phyloP scores from a whole-genome alignment of 2,888 invertebrate genomes.

The Alviniconcha strummeri region DNA sequence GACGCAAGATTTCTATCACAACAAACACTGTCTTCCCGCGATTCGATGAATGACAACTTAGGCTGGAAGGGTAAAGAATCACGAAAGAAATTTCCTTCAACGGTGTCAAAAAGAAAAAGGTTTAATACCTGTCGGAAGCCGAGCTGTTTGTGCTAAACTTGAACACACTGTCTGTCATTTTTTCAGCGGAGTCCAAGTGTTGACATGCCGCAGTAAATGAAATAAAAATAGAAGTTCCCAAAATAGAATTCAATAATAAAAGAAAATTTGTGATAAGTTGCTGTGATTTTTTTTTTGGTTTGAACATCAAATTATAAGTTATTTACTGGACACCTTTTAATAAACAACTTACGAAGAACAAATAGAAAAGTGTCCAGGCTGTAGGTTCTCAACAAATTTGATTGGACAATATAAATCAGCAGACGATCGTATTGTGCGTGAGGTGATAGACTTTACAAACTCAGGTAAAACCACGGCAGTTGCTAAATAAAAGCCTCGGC shows the following conservation, averaged over 20 bases:
- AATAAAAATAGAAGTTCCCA: constrained; percentile 13
- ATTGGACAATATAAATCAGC: constrained; percentile 38
- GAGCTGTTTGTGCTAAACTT: constrained; percentile 49
- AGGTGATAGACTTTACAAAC: constrained; percentile 10
- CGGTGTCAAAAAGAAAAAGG: background rate
- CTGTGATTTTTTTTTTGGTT: no score
- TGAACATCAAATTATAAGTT: no score
- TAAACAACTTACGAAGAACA: no score
- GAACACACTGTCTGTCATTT: constrained; percentile 41
- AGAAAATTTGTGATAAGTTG: no score
- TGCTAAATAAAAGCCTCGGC: background rate
- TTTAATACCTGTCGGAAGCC: constrained; percentile 53
- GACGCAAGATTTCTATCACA: background rate
- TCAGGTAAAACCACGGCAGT: no score
- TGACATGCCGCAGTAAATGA: constrained; percentile 19
- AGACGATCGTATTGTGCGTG: constrained; percentile 37
- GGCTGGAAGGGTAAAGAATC: background rate
- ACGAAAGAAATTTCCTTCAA: background rate
- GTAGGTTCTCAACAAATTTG: background rate
- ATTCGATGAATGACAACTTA: background rate
- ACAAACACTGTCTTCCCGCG: background rate
- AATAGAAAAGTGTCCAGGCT: no score
- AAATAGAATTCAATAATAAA: background rate
- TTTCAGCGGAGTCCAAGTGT: background rate
- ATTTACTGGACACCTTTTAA: no score